A percentile compares a stretch with the other conserved stretches of the same genome.
Evolutionary conservation across 2,797 vertebrate species (phyloP).

Genomic region (Natrix natrix): DNA sequence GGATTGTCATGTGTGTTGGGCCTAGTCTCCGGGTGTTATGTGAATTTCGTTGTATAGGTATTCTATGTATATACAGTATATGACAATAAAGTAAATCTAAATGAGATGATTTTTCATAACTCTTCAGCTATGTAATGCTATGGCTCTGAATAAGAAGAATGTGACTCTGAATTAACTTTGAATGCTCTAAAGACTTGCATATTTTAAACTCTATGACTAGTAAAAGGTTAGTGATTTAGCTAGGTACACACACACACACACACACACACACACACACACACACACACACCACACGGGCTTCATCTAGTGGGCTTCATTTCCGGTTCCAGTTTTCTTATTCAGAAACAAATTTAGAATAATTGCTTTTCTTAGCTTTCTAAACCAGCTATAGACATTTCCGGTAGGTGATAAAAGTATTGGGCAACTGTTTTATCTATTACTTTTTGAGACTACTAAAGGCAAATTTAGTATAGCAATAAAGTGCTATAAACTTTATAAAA

Average conservation of each 20-base stretch:
- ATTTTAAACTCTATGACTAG: not conserved
- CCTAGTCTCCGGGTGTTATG: no score
- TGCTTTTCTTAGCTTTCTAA: not conserved
- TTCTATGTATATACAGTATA: no score
- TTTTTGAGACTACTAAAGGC: not conserved
- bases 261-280: no score
- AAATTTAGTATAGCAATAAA: not conserved
- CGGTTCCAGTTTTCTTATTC: not conserved
- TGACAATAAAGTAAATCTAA: no score
- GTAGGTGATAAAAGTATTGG: not conserved
- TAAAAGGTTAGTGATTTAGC: not conserved
- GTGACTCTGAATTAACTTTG: not conserved
- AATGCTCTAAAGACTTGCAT: not conserved
- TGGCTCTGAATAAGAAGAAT: not conserved
- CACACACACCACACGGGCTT: no score
- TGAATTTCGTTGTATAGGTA: no score
- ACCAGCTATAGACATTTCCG: not conserved
- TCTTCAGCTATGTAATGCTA: not conserved
- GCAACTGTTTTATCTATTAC: not conserved
- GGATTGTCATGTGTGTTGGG: no score
- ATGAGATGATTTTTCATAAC: not conserved
- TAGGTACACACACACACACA: not conserved
- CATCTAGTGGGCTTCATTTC: not conserved
- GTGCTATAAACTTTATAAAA: not conserved
- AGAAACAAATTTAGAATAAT: not conserved